phyloP scores from a whole-genome alignment of 2,888 invertebrate genomes.

The Pseudeuparius sepicola region DNA sequence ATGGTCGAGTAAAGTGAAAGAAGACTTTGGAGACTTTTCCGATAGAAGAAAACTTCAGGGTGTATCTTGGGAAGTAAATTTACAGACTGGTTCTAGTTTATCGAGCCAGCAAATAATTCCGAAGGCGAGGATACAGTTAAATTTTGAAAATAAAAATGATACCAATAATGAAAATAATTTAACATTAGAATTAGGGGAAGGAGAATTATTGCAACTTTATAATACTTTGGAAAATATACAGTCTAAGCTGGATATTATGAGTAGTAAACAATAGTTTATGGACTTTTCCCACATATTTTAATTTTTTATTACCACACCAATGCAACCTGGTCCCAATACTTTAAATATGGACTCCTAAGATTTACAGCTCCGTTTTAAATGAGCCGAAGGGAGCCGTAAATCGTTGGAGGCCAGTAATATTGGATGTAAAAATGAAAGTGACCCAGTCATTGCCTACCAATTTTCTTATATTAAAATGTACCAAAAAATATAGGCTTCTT shows the following conservation, averaged over 20 bases:
- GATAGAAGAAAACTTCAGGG: conserved; percentile 41
- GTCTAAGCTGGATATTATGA: conserved; percentile 32
- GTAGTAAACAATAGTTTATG: no score
- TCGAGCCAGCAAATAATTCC: conserved; percentile 40
- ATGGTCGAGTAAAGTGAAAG: conserved; percentile 45
- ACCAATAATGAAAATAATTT: conserved; percentile 34
- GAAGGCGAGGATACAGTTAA: conserved; percentile 42
- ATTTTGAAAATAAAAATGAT: conserved; percentile 29
- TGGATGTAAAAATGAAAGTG: no score
- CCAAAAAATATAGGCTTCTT: no score
- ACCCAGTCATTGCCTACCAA: no score
- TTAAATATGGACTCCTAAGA: no score
- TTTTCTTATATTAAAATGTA: no score
- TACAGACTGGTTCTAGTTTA: conserved; percentile 42
- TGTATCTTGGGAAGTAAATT: conserved; percentile 47
- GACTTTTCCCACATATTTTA: no score
- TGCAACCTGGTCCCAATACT: no score
- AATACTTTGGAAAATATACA: conserved; percentile 46
- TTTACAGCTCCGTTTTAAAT: no score
- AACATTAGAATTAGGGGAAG: conserved; percentile 44
- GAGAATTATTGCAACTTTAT: conserved; percentile 42
- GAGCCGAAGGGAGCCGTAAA: no score
- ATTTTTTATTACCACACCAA: no score
- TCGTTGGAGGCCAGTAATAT: no score
- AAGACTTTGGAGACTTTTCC: conserved; percentile 41